These are phyloP conservation scores for Drosophila navojoa DNA, from an alignment of 1,140 invertebrate genomes.

Conservation along the genomic window DNA sequence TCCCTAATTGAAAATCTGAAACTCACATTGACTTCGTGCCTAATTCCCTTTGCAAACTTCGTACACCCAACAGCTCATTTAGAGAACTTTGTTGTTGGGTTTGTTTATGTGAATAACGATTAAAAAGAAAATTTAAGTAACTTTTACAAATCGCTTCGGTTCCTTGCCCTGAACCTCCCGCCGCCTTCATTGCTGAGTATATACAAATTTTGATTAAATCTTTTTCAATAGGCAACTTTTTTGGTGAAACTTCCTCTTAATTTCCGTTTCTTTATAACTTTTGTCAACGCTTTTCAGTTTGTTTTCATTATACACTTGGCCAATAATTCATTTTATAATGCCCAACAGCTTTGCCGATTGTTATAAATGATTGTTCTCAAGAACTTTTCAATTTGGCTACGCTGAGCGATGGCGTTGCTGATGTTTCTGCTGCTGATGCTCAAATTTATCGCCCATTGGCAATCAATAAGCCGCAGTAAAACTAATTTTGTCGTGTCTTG, in stretches of 20 bases:
- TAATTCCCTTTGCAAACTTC: too few relatives aligned
- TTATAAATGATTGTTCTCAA: constrained; percentile 34
- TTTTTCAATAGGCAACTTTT: not conserved
- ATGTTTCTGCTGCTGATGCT: constrained; percentile 28
- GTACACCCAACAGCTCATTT: too few relatives aligned
- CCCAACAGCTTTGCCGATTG: constrained; percentile 9
- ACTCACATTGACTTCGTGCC: too few relatives aligned
- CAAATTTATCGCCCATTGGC: constrained; percentile 65
- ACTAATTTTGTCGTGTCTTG: constrained; percentile 77
- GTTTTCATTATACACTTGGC: not conserved
- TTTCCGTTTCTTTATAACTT: not conserved
- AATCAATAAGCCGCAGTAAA: constrained; percentile 75
- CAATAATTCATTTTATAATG: constrained; percentile 22
- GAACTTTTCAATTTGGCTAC: constrained; percentile 42
- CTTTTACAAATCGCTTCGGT: too few relatives aligned
- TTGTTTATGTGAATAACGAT: too few relatives aligned
- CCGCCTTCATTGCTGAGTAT: not conserved
- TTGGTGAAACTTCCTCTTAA: not conserved
- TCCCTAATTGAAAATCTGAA: too few relatives aligned
- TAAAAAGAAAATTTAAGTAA: too few relatives aligned
- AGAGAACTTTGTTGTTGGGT: too few relatives aligned
- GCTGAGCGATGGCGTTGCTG: not conserved
- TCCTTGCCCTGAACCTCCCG: too few relatives aligned
- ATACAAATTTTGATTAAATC: constrained; percentile 1
- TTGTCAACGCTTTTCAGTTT: constrained; percentile 15